These are phyloP conservation scores for Maconellicoccus hirsutus DNA, from an alignment of 1,140 invertebrate genomes.

Conservation along the genomic window DNA sequence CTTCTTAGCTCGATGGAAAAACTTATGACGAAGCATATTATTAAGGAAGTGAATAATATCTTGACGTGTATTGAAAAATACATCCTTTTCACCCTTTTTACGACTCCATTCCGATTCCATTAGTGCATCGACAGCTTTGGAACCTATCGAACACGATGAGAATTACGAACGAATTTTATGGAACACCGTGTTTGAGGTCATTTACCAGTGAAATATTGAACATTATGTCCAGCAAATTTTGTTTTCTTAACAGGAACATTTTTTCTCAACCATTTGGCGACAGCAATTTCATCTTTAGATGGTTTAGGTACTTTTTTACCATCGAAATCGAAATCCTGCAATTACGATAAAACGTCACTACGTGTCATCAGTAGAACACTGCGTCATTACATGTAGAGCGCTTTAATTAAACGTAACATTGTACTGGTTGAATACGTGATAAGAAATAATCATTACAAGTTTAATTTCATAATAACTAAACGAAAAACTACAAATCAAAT, in stretches of 20 bases:
- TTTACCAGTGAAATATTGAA: constrained; percentile 89
- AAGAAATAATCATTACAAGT: no score
- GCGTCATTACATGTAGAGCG: no score
- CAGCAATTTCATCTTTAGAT: constrained; percentile 79
- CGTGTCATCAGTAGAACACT: background rate
- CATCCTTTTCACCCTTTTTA: constrained; percentile 46
- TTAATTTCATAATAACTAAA: no score
- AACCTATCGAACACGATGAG: constrained; percentile 38
- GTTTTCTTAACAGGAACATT: constrained; percentile 90
- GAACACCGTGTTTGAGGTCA: background rate
- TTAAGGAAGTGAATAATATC: constrained; percentile 72
- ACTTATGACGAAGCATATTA: constrained; percentile 76
- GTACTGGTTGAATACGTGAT: no score
- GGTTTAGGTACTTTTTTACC: constrained; percentile 52
- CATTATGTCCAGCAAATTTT: constrained; percentile 88
- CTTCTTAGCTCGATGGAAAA: constrained; percentile 90
- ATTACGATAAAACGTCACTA: constrained; percentile 26
- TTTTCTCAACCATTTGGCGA: constrained; percentile 86
- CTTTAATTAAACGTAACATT: no score
- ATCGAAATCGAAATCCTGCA: constrained; percentile 41
- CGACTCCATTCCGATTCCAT: constrained; percentile 85
- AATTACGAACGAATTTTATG: background rate
- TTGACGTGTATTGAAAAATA: constrained; percentile 68
- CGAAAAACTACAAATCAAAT: no score
- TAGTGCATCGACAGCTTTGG: constrained; percentile 81